Evolutionary conservation across 2,888 invertebrate genomes (phyloP), one percentile per base, ranked within the genome.

Genomic region (Morpho achilles): DNA sequence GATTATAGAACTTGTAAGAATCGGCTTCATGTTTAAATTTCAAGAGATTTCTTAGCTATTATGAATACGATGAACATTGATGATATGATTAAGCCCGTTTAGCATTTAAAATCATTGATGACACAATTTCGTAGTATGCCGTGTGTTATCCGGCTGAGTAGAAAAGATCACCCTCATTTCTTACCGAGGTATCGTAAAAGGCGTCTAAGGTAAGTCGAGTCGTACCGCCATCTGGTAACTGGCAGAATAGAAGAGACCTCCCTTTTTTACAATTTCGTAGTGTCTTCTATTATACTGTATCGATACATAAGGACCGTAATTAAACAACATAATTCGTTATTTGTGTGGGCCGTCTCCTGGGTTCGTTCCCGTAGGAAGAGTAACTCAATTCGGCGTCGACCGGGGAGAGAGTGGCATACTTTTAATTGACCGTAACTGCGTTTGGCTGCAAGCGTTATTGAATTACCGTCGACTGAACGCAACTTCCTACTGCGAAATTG

Each of bases 361-460:
- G 77, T 77, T 74, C 68, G 65, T 69, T 75, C 76, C 75, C 72
- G 70, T 66, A 70, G 72, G 71, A 72, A 69, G 72, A 69, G 80
- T 87, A 87, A 87, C 82, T 85, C 76, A 77, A 86, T 87, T 84
- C 79, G 70, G 63, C 68, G 49, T 50, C 75, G 77, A 72, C 78
- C 82, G 80, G 79, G 77, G 80, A 77, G 81, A 79, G 84, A 87
- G 80, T 80, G 79, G 86, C 82, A 84, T 81, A 88, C 89, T 88
- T 89, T 88, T 90, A 90, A 88, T 88, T 89, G 88, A 80, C 84
- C 77, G 80, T 87, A 89, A 89, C 88, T 85, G 80, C 82, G 82
- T 88, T 86, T 82, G 76, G 82, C 83, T 87, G 85, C 87, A 83
- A 86, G 82, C 87, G 79, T 84, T 88, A 89, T 88, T 82, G 79